Evolutionary conservation across 1,140 invertebrate genomes (phyloP), one percentile per base, ranked within the genome.

Genomic region (Anoplophora glabripennis): DNA sequence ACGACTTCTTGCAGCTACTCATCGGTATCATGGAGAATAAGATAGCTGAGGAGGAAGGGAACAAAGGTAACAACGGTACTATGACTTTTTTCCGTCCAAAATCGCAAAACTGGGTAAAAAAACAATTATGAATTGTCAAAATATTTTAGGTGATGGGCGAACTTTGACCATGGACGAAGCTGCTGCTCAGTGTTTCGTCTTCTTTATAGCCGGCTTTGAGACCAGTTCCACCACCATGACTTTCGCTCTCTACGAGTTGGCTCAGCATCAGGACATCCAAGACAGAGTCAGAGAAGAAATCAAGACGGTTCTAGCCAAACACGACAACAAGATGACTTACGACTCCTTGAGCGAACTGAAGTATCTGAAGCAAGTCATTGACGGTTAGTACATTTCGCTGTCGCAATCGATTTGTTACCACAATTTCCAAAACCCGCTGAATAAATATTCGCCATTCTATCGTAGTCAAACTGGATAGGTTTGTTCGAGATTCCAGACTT

Each of bases 131-230:
- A n/a, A n/a, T n/a, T 28, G 5, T 28, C 21, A 28, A 28, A 28
- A 2, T 28, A 28, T 5, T 28, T 2, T 28, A 28, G 21, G 21
- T 28, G 21, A 28, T 28, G 21, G 21, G 5, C 2, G 5, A 28
- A 3, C 21, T 28, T 28, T 68, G 0, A 62, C 61, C 2, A 21
- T 75, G 17, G 72, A 75, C 42, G 53, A 76, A 49, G 65, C 83
- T 18, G 70, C 76, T 1, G 79, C 81, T 9, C 82, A 85, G 60
- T 74, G 77, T 9, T 75, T 84, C 36, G 61, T 83, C 0, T 84
- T 85, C 68, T 79, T 85, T 45, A 64, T 84, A 5, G 84, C 80
- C 41, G 81, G 81, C 11, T 84, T 78, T 62, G 84, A 88, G 47
- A 86, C 84, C 0, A 83, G 83, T 0, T 79, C 84, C 0, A 79